Percentiles rank a stretch among this genome's conserved stretches.
phyloP scores from a whole-genome alignment of 2,888 invertebrate species.

The Caenorhabditis sp. region DNA sequence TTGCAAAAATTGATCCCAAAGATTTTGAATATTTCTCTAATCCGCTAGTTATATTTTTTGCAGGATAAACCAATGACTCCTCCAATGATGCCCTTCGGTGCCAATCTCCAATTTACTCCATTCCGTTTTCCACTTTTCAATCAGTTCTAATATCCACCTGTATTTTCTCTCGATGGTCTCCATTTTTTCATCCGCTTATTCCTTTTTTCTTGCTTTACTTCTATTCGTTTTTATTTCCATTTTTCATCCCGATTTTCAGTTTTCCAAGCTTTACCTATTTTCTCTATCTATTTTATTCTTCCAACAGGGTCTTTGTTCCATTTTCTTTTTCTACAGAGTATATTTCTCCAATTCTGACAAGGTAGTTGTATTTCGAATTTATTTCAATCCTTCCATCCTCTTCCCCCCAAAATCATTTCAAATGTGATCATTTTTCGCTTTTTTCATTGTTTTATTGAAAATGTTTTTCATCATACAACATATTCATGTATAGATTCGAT shows the following conservation, averaged over 20 bases:
- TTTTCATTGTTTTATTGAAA: constrained; percentile 7
- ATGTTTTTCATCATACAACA: constrained; percentile 3
- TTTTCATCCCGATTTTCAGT: constrained; percentile 3
- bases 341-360: background rate
- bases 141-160: constrained; percentile 41
- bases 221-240: background rate
- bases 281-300: constrained; percentile 3
- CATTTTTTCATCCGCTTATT: constrained; percentile 2
- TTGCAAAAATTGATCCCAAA: too few species aligned
- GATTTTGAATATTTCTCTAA: too few species aligned
- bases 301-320: background rate
- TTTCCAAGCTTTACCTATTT: constrained; percentile 14
- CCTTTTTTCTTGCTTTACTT: constrained; percentile 7
- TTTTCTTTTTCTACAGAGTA: background rate
- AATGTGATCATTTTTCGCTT: constrained; percentile 9
- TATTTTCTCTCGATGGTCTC: background rate
- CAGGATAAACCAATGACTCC: constrained; percentile 60
- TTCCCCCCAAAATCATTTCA: constrained; percentile 4
- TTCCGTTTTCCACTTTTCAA: constrained; percentile 55
- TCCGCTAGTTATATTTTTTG: too few species aligned
- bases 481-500: constrained; percentile 1
- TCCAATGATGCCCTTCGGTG: constrained; percentile 58
- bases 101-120: constrained; percentile 51
- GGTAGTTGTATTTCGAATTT: background rate
- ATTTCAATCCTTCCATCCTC: background rate